These are phyloP conservation scores for Cetoscarus ocellatus DNA, from an alignment of 2,797 vertebrate genomes.

Conservation along the genomic window DNA sequence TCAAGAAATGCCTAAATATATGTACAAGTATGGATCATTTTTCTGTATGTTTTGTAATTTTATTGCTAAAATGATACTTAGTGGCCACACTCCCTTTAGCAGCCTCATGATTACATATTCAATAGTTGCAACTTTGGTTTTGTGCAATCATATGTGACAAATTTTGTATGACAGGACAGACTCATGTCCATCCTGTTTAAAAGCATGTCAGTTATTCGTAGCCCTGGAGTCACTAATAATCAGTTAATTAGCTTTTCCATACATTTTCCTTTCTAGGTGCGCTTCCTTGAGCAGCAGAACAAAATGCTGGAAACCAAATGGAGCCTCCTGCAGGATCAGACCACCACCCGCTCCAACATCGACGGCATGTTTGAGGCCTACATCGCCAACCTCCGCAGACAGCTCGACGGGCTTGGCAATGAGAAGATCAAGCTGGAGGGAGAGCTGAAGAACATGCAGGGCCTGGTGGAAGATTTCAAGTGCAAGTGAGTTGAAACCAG, in stretches of 20 bases:
- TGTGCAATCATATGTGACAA: too few species aligned
- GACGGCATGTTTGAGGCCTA: slow-evolving; percentile 84
- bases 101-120: too few species aligned
- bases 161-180: too few species aligned
- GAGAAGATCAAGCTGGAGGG: slow-evolving; percentile 84
- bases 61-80: not conserved
- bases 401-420: slow-evolving; percentile 83
- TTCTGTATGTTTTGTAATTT: not conserved
- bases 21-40: too few species aligned
- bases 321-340: slow-evolving; percentile 86
- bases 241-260: not conserved
- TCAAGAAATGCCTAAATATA: not conserved
- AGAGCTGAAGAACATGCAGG: slow-evolving; percentile 86
- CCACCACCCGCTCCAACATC: slow-evolving; percentile 82
- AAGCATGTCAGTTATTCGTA: too few species aligned
- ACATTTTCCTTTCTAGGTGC: slow-evolving; percentile 69
- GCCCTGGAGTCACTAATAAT: too few species aligned
- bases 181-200: too few species aligned
- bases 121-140: too few species aligned
- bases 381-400: slow-evolving; percentile 83
- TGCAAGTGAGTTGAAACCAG: slow-evolving; percentile 74
- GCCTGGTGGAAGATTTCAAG: slow-evolving; percentile 85
- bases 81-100: too few species aligned
- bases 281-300: slow-evolving; percentile 88
- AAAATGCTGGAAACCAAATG: slow-evolving; percentile 88